A percentile compares a stretch with the other conserved stretches of the same genome.
phyloP scores from a whole-genome alignment of 1,140 invertebrate genomes.

The Drosophila sechellia region DNA sequence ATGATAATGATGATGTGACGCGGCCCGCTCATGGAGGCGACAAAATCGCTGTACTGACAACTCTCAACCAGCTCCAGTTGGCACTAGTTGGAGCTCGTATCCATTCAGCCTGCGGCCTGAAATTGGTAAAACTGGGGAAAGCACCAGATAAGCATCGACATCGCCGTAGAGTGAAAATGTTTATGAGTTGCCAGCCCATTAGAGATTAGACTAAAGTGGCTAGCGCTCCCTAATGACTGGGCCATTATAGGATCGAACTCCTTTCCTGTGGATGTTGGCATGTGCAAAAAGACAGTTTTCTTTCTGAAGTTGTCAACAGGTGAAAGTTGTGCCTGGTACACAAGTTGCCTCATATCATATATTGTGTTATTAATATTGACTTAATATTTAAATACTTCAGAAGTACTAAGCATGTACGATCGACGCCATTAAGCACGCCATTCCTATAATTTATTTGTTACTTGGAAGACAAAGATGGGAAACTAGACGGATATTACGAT shows the following conservation, averaged over 20 bases:
- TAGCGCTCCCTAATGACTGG: conserved; percentile 31
- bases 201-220: conserved; percentile 50
- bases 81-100: conserved; percentile 16
- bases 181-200: conserved; percentile 54
- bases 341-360: too few relatives aligned
- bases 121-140: conserved; percentile 5
- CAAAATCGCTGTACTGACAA: conserved; percentile 71
- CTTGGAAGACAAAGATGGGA: too few relatives aligned
- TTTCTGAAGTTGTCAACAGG: not conserved
- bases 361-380: too few relatives aligned
- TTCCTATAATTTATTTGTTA: too few relatives aligned
- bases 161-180: conserved; percentile 56
- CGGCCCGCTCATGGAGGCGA: conserved; percentile 60
- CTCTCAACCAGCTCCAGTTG: conserved; percentile 11
- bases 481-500: too few relatives aligned
- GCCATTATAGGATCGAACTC: conserved; percentile 34
- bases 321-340: not conserved
- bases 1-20: conserved; percentile 67
- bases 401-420: too few relatives aligned
- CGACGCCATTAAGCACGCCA: too few relatives aligned
- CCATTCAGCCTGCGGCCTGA: not conserved
- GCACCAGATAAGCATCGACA: conserved; percentile 36
- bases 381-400: too few relatives aligned
- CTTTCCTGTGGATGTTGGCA: not conserved
- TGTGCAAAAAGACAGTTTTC: not conserved